Evolutionary conservation across 2,797 vertebrate genomes (phyloP).

Genomic region (Microtus agrestis): DNA sequence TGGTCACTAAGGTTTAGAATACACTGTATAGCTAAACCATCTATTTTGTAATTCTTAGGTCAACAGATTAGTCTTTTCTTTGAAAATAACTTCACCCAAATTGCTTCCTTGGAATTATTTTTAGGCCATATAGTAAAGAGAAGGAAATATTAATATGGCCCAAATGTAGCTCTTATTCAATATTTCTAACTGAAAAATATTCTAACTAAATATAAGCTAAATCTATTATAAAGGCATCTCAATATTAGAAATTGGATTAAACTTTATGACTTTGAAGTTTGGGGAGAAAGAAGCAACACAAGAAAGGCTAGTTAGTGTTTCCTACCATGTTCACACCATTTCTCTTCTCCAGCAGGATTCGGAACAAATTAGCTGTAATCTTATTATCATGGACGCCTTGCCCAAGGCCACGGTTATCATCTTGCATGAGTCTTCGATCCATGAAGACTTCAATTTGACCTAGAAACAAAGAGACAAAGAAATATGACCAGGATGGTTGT

Average conservation of each 20-base stretch:
- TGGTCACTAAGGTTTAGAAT: neutral
- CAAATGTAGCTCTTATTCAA: neutral
- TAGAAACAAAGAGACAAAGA: conserved; percentile 83
- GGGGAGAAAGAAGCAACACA: conserved; percentile 40
- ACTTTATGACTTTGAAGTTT: conserved; percentile 9
- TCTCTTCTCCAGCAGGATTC: conserved; percentile 92
- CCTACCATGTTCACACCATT: conserved; percentile 87
- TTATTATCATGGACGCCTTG: conserved; percentile 97
- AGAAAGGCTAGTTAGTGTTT: conserved; percentile 4
- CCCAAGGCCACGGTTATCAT: conserved; percentile 96
- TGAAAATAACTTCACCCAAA: conserved; percentile 52
- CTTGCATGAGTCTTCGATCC: conserved; percentile 96
- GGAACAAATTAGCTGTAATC: conserved; percentile 92
- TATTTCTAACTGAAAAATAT: neutral
- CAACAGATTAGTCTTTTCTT: conserved; percentile 22
- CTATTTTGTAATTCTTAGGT: neutral
- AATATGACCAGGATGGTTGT: conserved; percentile 36
- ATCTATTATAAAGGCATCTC: conserved; percentile 32
- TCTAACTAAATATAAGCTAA: neutral
- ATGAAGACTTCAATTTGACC: conserved; percentile 95
- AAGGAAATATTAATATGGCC: conserved; percentile 30
- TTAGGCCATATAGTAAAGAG: neutral
- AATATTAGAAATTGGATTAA: neutral
- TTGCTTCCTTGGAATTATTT: neutral
- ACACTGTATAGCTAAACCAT: neutral